Percentiles rank a stretch among this genome's conserved stretches.
Evolutionary conservation across 2,888 invertebrate genomes (phyloP).

Genomic region (Parnassius orleans): DNA sequence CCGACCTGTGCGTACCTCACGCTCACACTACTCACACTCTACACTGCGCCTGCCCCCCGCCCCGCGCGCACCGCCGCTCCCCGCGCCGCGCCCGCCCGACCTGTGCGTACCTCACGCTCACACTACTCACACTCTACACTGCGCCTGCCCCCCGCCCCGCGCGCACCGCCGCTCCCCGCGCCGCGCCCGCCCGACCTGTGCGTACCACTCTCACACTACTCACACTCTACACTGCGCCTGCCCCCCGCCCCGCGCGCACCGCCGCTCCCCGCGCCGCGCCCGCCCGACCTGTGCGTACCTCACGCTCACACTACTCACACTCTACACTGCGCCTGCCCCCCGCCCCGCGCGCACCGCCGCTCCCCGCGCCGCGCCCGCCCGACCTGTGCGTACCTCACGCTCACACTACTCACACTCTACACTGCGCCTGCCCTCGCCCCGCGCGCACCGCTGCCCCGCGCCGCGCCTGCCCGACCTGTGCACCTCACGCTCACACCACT

Average conservation of each 20-base stretch:
- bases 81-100: slow-evolving; percentile 43
- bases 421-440: not conserved
- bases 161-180: slow-evolving; percentile 24
- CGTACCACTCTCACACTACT: slow-evolving; percentile 23
- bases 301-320: too few species aligned
- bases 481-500: slow-evolving; percentile 35
- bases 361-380: slow-evolving; percentile 45
- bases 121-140: too few species aligned
- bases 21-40: slow-evolving; percentile 32
- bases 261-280: slow-evolving; percentile 26
- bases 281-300: too few species aligned
- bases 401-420: not conserved
- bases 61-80: slow-evolving; percentile 26
- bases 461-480: too few species aligned
- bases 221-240: too few species aligned
- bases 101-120: slow-evolving; percentile 24
- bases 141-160: not conserved
- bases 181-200: slow-evolving; percentile 43
- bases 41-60: not conserved
- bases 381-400: too few species aligned
- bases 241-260: slow-evolving; percentile 25
- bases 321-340: not conserved
- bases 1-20: slow-evolving; percentile 17
- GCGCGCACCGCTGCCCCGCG: slow-evolving; percentile 23
- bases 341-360: slow-evolving; percentile 26